Evolutionary conservation across 1,140 invertebrate genomes (phyloP).

Genomic region (Penaeus vannamei): DNA sequence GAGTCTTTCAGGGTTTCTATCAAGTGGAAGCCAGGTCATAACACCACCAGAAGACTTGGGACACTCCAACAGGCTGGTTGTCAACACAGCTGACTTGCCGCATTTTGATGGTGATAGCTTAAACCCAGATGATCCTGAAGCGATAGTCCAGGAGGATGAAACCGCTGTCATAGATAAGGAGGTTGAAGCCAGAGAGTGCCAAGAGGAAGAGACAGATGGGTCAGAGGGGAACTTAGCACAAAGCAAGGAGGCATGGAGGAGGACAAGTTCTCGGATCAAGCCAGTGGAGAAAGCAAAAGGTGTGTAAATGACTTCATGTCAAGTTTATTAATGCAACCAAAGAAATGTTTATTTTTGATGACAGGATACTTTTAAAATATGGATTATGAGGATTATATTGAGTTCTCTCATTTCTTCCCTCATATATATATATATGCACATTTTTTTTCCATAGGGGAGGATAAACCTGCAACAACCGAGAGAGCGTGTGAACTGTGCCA

Average conservation of each 20-base stretch:
- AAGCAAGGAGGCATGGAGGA: neutral
- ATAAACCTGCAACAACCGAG: slow-evolving; percentile 75
- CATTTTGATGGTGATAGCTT: slow-evolving; percentile 20
- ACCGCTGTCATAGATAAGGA: neutral
- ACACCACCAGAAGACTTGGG: neutral
- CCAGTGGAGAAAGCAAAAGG: neutral
- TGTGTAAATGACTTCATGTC: too few relatives aligned
- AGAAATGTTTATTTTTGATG: too few relatives aligned
- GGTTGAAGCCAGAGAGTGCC: neutral
- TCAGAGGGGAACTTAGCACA: neutral
- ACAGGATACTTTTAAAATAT: too few relatives aligned
- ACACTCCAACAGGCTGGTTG: neutral
- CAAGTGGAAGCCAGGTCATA: slow-evolving; percentile 1
- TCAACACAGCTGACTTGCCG: slow-evolving; percentile 1
- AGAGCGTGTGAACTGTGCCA: slow-evolving; percentile 78
- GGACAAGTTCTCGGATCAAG: slow-evolving; percentile 23
- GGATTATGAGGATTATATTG: too few relatives aligned
- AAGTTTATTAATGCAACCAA: too few relatives aligned
- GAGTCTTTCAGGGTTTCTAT: too few relatives aligned
- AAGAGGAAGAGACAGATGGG: neutral
- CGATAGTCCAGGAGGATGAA: slow-evolving; percentile 6
- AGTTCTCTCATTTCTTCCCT: neutral
- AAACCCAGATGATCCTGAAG: slow-evolving; percentile 39
- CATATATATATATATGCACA: neutral
- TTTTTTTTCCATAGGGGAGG: slow-evolving; percentile 73